A percentile compares a stretch with the other conserved stretches of the same genome.
These are phyloP conservation scores for Acleris sparsana DNA, from an alignment of 2,888 invertebrate species.

Conservation along the genomic window DNA sequence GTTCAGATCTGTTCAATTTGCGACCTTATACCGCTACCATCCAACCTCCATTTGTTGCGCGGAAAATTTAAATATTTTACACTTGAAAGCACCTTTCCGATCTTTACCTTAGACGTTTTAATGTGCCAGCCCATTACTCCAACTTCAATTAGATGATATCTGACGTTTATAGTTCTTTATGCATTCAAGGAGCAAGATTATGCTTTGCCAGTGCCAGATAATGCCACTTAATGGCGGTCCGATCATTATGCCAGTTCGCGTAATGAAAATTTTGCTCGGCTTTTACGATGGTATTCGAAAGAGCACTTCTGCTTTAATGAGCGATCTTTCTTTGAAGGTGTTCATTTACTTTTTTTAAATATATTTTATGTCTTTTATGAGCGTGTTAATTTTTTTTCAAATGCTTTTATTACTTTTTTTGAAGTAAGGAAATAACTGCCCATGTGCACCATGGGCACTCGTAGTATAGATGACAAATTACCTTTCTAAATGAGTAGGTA, in stretches of 20 bases:
- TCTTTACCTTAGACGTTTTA: slow-evolving; percentile 75
- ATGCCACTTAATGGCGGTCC: slow-evolving; percentile 74
- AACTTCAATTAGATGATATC: slow-evolving; percentile 82
- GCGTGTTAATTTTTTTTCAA: slow-evolving; percentile 26
- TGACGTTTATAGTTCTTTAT: slow-evolving; percentile 82
- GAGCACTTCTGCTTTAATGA: slow-evolving; percentile 57
- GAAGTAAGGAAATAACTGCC: slow-evolving; percentile 7
- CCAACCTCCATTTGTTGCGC: slow-evolving; percentile 61
- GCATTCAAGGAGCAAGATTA: slow-evolving; percentile 77
- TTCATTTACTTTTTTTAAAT: slow-evolving; percentile 48
- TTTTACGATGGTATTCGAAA: slow-evolving; percentile 65
- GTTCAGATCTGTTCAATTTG: slow-evolving; percentile 47
- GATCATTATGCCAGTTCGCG: slow-evolving; percentile 73
- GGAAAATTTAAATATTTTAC: slow-evolving; percentile 77
- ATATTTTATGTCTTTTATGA: slow-evolving; percentile 30
- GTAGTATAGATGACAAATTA: too few species aligned
- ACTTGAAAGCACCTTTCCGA: slow-evolving; percentile 64
- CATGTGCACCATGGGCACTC: too few species aligned
- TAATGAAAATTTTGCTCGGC: slow-evolving; percentile 75
- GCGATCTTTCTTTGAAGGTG: slow-evolving; percentile 52
- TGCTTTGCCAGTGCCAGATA: slow-evolving; percentile 71
- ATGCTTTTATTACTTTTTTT: slow-evolving; percentile 32
- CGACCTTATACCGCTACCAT: slow-evolving; percentile 47
- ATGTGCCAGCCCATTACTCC: slow-evolving; percentile 65
- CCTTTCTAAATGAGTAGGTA: too few species aligned